Evolutionary conservation across 1,140 invertebrate genomes (phyloP).

Genomic region (Semibalanus balanoides): DNA sequence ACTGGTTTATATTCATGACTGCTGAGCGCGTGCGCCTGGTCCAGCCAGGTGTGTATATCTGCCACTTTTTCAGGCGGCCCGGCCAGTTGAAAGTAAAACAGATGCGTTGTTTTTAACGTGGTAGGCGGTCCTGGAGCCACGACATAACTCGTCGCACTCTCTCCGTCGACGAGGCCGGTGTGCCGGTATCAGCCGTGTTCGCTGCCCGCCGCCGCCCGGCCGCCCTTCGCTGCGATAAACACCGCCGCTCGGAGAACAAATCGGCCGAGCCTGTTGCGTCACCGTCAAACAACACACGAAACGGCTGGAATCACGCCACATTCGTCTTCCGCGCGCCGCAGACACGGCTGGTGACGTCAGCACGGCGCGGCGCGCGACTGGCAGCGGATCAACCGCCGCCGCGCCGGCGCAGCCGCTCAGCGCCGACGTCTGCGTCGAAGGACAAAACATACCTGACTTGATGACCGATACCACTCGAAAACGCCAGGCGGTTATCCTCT

Average conservation of each 20-base stretch:
- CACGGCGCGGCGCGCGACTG: too few relatives aligned
- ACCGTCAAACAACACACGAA: not conserved
- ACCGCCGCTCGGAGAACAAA: not conserved
- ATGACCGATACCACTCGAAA: too few relatives aligned
- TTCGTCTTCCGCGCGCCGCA: not conserved
- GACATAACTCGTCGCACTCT: not conserved
- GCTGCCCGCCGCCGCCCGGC: too few relatives aligned
- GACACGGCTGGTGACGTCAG: too few relatives aligned
- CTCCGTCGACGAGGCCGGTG: not conserved
- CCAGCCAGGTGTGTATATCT: not conserved
- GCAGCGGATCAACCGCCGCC: too few relatives aligned
- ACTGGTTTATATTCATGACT: not conserved
- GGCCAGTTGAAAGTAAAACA: not conserved
- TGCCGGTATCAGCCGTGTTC: too few relatives aligned
- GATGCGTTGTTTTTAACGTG: conserved; percentile 2
- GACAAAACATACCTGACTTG: too few relatives aligned
- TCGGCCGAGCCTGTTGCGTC: not conserved
- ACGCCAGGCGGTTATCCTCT: too few relatives aligned
- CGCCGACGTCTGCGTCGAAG: too few relatives aligned
- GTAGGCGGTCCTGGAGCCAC: not conserved
- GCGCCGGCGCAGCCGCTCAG: too few relatives aligned
- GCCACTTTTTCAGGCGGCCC: not conserved
- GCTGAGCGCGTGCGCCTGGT: not conserved
- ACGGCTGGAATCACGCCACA: not conserved
- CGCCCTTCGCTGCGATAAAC: too few relatives aligned